Base-by-base conservation (phyloP, 2,888 invertebrate species). In the Cenopis cana region DNA sequence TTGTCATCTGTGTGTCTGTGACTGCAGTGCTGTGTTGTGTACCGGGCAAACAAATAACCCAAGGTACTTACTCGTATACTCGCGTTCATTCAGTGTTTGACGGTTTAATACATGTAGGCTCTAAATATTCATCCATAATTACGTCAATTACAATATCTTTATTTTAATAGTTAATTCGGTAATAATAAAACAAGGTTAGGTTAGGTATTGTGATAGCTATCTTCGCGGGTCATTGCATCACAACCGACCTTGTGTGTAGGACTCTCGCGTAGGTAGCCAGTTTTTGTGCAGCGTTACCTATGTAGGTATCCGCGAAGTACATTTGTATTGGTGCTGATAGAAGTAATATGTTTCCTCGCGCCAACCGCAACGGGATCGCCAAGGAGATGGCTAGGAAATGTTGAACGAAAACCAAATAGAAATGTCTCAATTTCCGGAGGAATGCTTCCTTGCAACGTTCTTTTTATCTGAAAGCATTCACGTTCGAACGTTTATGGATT, bases 1-100 rank as follows among this genome's bases (percentile, higher is more conserved):
- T 83, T 86, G 88, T 85, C 89, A 90, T 89, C 89, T 88, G 88
- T 91, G 86, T 82, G 84, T 88, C 82, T 85, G 91, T 91, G 87
- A 77, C 83, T 89, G 86, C 87, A 87, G 92, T 91, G 90, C 81
- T 82, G 92, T 91, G 91, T 92, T 89, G 90, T 91, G 91, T 88
- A 80, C 80, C 55, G 38, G 81, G 79, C 81, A 82, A 84, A 82
- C 81, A 75, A 84, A 81, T 75, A 70, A 75, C 73, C 81, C 82
- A 89, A 90, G 91, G 90, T 90, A 65, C 36, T 64, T 20, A 90
- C 78, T 77, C 36, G 68, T 38, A 73, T 50, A 29, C n/a, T 55
- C 24, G 65, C 38, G 46, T 24, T 62, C 24, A 20, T 36, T 14
- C 17, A 59, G 65, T 70, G 65, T 61, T 64, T 57, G 29, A 50